phyloP scores from a whole-genome alignment of 1,140 invertebrate species.

The Aphelenchoides besseyi region DNA sequence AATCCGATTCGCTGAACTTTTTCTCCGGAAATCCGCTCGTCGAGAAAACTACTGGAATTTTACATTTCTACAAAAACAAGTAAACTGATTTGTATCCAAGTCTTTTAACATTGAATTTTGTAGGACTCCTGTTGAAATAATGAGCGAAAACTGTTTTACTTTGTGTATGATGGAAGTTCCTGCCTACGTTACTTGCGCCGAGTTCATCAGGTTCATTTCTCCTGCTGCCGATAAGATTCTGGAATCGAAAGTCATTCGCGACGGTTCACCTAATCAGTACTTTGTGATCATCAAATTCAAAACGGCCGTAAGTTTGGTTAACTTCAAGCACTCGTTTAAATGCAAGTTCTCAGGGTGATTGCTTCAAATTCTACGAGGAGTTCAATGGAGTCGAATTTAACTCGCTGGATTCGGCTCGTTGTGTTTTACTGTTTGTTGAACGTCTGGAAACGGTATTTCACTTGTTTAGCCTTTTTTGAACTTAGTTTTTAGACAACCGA shows the following conservation, averaged over 20 bases:
- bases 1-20: constrained; percentile 67
- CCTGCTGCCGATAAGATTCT: constrained; percentile 80
- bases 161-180: constrained; percentile 86
- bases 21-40: constrained; percentile 93
- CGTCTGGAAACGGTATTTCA: constrained; percentile 74
- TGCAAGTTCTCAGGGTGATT: constrained; percentile 70
- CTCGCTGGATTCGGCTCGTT: constrained; percentile 83
- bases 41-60: constrained; percentile 88
- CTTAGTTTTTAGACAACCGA: constrained; percentile 25
- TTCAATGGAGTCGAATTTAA: constrained; percentile 90
- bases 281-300: constrained; percentile 81
- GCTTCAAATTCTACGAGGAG: constrained; percentile 84
- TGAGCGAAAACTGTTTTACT: constrained; percentile 72
- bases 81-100: constrained; percentile 29
- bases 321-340: constrained; percentile 37
- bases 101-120: constrained; percentile 21
- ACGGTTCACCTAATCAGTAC: constrained; percentile 84
- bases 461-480: neutral
- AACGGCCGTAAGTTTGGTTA: constrained; percentile 18
- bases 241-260: constrained; percentile 83
- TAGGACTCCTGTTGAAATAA: constrained; percentile 27
- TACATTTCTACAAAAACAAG: constrained; percentile 93
- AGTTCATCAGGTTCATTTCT: constrained; percentile 87
- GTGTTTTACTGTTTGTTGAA: constrained; percentile 90
- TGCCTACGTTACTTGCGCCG: constrained; percentile 83